Evolutionary conservation across 2,888 invertebrate species (phyloP), one percentile per base, ranked within the genome.

Genomic region (Metacarcinus magister): DNA sequence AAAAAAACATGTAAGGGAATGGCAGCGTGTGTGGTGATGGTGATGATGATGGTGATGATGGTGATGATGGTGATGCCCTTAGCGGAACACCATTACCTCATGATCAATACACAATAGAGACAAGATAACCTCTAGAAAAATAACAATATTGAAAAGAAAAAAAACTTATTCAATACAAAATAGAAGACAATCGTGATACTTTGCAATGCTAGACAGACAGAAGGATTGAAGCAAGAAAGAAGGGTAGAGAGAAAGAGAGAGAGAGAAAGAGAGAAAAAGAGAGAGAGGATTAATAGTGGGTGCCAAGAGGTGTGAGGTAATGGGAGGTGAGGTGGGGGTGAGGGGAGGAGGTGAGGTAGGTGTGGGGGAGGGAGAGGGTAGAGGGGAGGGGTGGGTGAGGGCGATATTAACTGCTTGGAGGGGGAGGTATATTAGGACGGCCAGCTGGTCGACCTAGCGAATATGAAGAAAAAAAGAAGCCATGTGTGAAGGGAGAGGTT

Each of bases 381-480:
- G 67, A 10, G 54, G 28, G 93, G 32, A 13, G 67, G 93, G 60
- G 32, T 5, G 90, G 90, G 39, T 16, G 94, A 90, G 89, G 19
- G 87, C 82, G 48, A 94, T 87, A 87, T 87, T 87, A 87, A 87
- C 87, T 87, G 87, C 87, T 87, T 87, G 92, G 92, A 92, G 54
- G 89, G 75, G 60, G 90, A 54, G 94, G 32, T 7, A 89, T 94
- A 94, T 90, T 94, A 94, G 90, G 94, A 94, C n/a, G 8, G 89
- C 46, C 90, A 39, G 90, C 60, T 23, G 90, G 87, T 39, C 94
- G 43, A 90, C 54, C 94, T 87, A 75, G 89, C 89, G 95, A 93
- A 95, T 93, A 95, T 95, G 95, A 95, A 92, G 89, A 48, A 92
- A 95, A 93, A 43, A 82, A 32, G 44, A 87, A 95, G 60, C 87